phyloP scores from a whole-genome alignment of 2,888 invertebrate species.

The Physocephala rufipes region DNA sequence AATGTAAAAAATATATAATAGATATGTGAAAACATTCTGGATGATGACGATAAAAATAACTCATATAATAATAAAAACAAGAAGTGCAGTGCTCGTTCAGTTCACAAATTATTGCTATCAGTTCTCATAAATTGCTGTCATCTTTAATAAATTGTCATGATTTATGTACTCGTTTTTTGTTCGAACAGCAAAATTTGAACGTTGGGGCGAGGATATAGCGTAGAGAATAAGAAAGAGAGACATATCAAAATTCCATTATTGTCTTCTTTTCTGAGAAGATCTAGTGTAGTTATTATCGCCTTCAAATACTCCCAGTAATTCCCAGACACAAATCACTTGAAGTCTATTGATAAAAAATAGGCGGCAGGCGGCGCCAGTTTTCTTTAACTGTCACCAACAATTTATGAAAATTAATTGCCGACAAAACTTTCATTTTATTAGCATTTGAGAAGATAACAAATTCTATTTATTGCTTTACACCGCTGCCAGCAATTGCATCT shows the following conservation, averaged over 20 bases:
- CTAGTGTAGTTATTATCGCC: too few relatives aligned
- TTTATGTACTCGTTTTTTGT: constrained; percentile 21
- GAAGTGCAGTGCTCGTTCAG: not conserved
- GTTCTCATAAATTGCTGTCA: constrained; percentile 30
- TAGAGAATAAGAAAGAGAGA: constrained; percentile 2
- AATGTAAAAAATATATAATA: not conserved
- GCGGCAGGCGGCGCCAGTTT: not conserved
- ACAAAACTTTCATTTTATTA: too few relatives aligned
- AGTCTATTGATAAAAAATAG: not conserved
- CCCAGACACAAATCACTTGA: too few relatives aligned
- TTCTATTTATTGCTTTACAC: too few relatives aligned
- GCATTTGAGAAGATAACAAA: too few relatives aligned
- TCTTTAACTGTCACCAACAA: not conserved
- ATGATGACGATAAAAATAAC: not conserved
- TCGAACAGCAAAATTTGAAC: not conserved
- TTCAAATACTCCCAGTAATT: too few relatives aligned
- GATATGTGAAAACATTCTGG: not conserved
- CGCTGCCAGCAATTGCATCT: too few relatives aligned
- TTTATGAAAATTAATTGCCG: too few relatives aligned
- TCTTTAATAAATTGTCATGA: constrained; percentile 33
- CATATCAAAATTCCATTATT: too few relatives aligned
- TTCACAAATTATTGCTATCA: constrained; percentile 22
- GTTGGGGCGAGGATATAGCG: not conserved
- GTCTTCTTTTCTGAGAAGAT: too few relatives aligned
- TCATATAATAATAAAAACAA: constrained; percentile 18